Percentiles rank a stretch among this genome's conserved stretches.
phyloP scores from a whole-genome alignment of 1,140 invertebrate genomes.

The Aphaenogaster rudis region DNA sequence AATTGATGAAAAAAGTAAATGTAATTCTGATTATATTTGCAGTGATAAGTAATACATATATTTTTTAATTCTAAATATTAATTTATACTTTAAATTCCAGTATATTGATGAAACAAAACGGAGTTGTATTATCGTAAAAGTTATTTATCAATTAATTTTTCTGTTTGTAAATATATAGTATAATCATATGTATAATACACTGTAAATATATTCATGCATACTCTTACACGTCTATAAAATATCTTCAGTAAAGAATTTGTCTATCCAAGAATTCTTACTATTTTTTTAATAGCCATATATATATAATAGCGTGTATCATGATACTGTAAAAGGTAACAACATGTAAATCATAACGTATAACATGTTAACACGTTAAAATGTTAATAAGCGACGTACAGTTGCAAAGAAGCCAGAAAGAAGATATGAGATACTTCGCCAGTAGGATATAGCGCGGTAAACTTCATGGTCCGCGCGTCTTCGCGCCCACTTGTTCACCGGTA shows the following conservation, averaged over 20 bases:
- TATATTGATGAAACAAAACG: neutral
- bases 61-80: neutral
- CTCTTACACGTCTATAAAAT: neutral
- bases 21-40: neutral
- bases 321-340: neutral
- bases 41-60: neutral
- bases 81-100: neutral
- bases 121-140: neutral
- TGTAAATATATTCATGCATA: neutral
- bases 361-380: too few relatives aligned
- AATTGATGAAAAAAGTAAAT: neutral
- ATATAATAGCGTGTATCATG: neutral
- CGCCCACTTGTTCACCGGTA: conserved; percentile 57
- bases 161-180: neutral
- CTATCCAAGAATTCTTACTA: neutral
- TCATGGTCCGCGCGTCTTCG: conserved; percentile 7
- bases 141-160: neutral
- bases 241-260: neutral
- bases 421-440: neutral
- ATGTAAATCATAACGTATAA: too few relatives aligned
- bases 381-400: too few relatives aligned
- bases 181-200: neutral
- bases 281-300: neutral
- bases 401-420: neutral
- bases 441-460: neutral